phyloP scores from a whole-genome alignment of 2,888 invertebrate genomes.

The Lasioglossum pauxillum region DNA sequence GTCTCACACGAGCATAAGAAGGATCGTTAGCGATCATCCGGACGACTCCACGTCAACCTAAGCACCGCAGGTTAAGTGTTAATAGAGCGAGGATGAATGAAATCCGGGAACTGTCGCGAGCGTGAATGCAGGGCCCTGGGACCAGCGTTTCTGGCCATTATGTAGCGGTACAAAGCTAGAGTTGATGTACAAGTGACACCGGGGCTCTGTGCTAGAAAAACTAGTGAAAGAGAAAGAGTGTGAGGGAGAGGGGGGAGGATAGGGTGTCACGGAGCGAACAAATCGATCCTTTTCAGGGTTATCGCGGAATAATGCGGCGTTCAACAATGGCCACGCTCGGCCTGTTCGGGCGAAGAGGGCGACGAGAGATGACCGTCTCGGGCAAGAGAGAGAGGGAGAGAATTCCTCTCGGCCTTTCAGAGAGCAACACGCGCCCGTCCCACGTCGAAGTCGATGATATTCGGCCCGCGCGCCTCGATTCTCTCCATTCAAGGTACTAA shows the following conservation, averaged over 20 bases:
- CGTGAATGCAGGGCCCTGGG: background rate
- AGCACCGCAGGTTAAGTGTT: conserved; percentile 30
- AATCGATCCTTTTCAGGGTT: conserved; percentile 78
- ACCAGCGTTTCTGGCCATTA: background rate
- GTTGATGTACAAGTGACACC: conserved; percentile 10
- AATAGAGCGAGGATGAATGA: conserved; percentile 10
- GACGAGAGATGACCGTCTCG: conserved; percentile 8
- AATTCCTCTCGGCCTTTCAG: conserved; percentile 42
- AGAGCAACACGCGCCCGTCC: conserved; percentile 62
- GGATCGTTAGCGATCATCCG: background rate
- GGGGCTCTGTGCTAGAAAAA: conserved; percentile 60
- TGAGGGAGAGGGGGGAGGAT: background rate
- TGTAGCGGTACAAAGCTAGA: background rate
- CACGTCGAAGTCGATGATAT: conserved; percentile 76
- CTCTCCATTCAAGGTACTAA: conserved; percentile 68
- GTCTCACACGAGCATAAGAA: background rate
- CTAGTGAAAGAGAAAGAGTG: conserved; percentile 37
- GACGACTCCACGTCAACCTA: background rate
- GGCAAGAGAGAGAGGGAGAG: background rate
- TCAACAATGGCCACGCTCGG: conserved; percentile 79
- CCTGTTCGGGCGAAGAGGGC: conserved; percentile 55
- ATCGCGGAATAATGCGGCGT: conserved; percentile 78
- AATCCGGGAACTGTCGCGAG: conserved; percentile 11
- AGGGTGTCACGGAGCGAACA: conserved; percentile 71
- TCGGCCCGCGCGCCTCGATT: conserved; percentile 70